A percentile compares a stretch with the other conserved stretches of the same genome.
Conservation (phyloP, 2,888 invertebrate genomes). For the Synanthedon andrenaeformis region DNA sequence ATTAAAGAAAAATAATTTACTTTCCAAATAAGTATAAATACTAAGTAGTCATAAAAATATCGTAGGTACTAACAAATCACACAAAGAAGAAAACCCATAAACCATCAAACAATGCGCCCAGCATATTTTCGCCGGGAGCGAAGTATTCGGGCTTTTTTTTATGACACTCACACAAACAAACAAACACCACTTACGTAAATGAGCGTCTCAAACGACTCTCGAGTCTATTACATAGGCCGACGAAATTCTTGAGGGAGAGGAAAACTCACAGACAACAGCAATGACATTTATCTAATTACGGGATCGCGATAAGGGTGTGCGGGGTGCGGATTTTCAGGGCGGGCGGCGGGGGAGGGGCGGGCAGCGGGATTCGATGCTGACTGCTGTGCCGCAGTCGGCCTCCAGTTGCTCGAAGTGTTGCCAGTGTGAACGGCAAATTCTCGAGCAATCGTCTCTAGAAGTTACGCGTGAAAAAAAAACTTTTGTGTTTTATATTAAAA, state of each 20-base stretch:
- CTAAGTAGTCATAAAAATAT: background rate
- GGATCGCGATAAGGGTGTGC: constrained; percentile 54
- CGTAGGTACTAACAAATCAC: background rate
- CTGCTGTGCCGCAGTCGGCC: constrained; percentile 49
- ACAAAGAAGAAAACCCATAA: constrained; percentile 18
- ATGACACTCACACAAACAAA: constrained; percentile 5
- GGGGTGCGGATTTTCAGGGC: constrained; percentile 17
- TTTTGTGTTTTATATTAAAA: constrained; percentile 4
- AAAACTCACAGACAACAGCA: constrained; percentile 49
- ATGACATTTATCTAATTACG: constrained; percentile 69
- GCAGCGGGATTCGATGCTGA: constrained; percentile 25
- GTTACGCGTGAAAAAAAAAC: constrained; percentile 10
- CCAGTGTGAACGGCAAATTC: background rate
- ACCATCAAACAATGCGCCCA: constrained; percentile 18
- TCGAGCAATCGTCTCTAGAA: background rate
- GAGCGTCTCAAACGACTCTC: constrained; percentile 11
- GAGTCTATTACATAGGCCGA: constrained; percentile 34
- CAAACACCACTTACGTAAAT: constrained; percentile 11
- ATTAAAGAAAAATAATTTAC: too few relatives aligned
- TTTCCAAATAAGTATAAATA: too few relatives aligned
- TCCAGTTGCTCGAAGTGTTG: constrained; percentile 16
- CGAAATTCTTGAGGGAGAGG: constrained; percentile 32
- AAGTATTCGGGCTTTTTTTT: constrained; percentile 9
- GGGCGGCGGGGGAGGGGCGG: constrained; percentile 21
- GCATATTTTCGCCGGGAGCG: constrained; percentile 18